Base-by-base conservation (phyloP, 1,140 invertebrate genomes). In the Papilio xuthus region DNA sequence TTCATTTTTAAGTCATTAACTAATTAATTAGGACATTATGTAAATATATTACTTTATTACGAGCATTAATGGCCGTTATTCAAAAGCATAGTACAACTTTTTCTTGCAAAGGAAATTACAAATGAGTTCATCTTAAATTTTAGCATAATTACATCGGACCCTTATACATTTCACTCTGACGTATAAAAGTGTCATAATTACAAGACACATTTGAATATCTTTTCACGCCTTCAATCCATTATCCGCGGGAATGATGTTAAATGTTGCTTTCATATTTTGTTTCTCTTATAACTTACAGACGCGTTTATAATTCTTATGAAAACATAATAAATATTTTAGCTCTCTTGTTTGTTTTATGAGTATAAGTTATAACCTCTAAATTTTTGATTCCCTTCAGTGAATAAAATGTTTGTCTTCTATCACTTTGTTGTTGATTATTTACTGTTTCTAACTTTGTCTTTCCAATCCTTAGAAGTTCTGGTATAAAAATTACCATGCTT, bases 111-210 rank as follows among this genome's bases (percentile, higher is more conserved):
- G 89, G 87, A 92, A 92, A 92, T 90, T 90, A 84, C 87, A 91
- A 93, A 93, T 92, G 89, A 90, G 88, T 89, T 87, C 86, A 93
- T 93, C 90, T 92, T 87, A 92, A 91, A 90, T 91, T 92, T 92
- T 93, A 88, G 89, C 91, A 92, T 93, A 89, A 90, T 91, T 88
- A 90, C 86, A 89, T 92, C 88, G 91, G 87, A 86, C 76, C 88
- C 89, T 87, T 89, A 83, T 86, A 86, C 80, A 84, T 85, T 92
- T 89, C 84, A 79, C 81, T 78, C 86, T 85, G 70, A 83, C 88
- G 79, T 83, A 87, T 85, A 86, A 85, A 88, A 88, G 89, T 88
- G 79, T 79, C 82, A 79, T 84, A 85, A 88, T 90, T 85, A 88
- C 84, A 87, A 89, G 81, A 86, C 84, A 88, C 86, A 92, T 93